These are phyloP conservation scores for Maniola hyperantus DNA, from an alignment of 2,888 invertebrate genomes.

Conservation along the genomic window DNA sequence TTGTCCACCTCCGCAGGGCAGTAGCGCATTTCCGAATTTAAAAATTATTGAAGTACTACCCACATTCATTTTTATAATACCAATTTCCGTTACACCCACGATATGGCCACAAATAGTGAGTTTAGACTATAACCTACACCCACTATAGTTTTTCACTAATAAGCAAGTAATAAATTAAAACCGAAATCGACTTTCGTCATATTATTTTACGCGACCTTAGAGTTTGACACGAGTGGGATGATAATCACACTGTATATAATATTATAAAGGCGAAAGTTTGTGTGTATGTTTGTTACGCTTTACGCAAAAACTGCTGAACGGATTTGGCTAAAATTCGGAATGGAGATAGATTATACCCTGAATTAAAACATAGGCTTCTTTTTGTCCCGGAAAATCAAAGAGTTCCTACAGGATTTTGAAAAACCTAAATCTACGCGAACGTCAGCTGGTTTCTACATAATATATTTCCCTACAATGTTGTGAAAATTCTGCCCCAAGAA, in stretches of 20 bases:
- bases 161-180: slow-evolving; percentile 7
- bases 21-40: background rate
- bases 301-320: no score
- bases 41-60: slow-evolving; percentile 5
- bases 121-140: slow-evolving; percentile 10
- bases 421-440: no score
- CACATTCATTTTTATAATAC: background rate
- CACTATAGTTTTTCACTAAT: slow-evolving; percentile 6
- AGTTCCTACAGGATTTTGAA: no score
- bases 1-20: slow-evolving; percentile 8
- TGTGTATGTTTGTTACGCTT: no score
- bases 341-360: no score
- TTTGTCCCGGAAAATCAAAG: no score
- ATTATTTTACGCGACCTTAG: background rate
- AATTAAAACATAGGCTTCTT: no score
- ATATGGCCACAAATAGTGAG: slow-evolving; percentile 7
- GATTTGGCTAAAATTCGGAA: no score
- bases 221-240: background rate
- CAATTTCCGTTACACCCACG: slow-evolving; percentile 19
- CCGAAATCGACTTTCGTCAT: slow-evolving; percentile 7
- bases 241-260: background rate
- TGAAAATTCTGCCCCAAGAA: no score
- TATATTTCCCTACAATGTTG: no score
- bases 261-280: no score
- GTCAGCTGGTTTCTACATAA: no score